Percentiles rank a stretch among this genome's conserved stretches.
These are phyloP conservation scores for Fragum whitleyi DNA, from an alignment of 2,888 invertebrate species.

Conservation along the genomic window DNA sequence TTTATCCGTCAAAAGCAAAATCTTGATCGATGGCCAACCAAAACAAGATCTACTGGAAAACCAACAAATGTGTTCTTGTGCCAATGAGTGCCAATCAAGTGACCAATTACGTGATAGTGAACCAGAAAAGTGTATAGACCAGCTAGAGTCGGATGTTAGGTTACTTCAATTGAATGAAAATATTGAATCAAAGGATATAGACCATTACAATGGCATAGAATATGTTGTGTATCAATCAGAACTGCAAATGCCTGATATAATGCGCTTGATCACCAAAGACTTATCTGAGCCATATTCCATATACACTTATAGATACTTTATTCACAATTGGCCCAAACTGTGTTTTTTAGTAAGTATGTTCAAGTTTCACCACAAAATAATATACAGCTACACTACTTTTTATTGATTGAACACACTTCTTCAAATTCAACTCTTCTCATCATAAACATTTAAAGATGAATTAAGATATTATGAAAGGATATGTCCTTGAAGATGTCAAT, in stretches of 20 bases:
- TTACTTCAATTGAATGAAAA: neutral
- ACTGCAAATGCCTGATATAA: slow-evolving; percentile 98
- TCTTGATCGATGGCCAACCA: neutral
- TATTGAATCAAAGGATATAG: slow-evolving; percentile 36
- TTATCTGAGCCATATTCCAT: slow-evolving; percentile 99
- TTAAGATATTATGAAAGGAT: too few species aligned
- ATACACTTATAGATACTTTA: slow-evolving; percentile 99
- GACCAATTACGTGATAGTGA: slow-evolving; percentile 16
- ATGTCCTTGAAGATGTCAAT: neutral
- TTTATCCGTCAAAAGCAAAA: slow-evolving; percentile 12
- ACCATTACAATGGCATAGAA: slow-evolving; percentile 76
- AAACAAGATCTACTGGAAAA: slow-evolving; percentile 1
- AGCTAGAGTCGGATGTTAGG: slow-evolving; percentile 15
- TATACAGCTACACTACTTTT: too few species aligned
- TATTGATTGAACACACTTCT: too few species aligned
- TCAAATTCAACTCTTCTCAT: too few species aligned
- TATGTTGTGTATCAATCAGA: slow-evolving; percentile 93
- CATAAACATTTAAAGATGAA: too few species aligned
- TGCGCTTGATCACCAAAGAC: slow-evolving; percentile 99
- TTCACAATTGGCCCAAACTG: slow-evolving; percentile 99
- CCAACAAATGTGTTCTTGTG: neutral
- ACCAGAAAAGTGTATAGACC: neutral
- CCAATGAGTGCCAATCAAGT: slow-evolving; percentile 23
- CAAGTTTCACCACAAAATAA: too few species aligned
- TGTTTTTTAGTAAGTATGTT: slow-evolving; percentile 94